Base-by-base conservation (phyloP, 2,888 invertebrate species). In the Heliconius cydno region DNA sequence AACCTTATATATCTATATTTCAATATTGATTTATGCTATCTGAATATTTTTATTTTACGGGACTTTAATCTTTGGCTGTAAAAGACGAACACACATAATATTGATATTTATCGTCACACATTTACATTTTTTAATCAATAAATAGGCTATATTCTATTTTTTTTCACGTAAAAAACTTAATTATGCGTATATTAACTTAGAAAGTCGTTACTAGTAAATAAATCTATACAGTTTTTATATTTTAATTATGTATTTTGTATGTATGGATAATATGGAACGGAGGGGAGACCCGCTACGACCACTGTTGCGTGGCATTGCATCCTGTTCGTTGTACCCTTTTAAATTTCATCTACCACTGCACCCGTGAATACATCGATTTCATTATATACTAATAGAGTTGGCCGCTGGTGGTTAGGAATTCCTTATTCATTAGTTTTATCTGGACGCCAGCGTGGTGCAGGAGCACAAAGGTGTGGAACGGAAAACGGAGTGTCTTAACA, bases 251-350 rank as follows among this genome's bases (percentile, higher is more conserved):
- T 38, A 60, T 60, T 73, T 73, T 60, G 57, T 73, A 73, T 38
- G 73, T 65, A 63, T 72, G 73, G 30, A 79, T 76, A 72, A 75
- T 52, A 74, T 76, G 68, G 79, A 79, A 66, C 79, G 78, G 72
- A 80, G 79, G 83, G 85, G 85, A 82, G 83, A 85, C 83, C 82
- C 83, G 83, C 80, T 84, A 65, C 83, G 87, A 83, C 86, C 91
- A 84, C 82, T 88, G 85, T 88, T 86, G 89, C 91, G 88, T 88
- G 87, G 89, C 90, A 85, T 84, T 83, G 85, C 87, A 88, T 90
- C 88, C 89, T 86, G 87, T 86, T 83, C 84, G 82, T 72, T 80
- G 67, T 71, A 78, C 66, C 25, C 68, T 60, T 79, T 65, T 75
- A 73, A 41, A 67, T 60, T 38, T 75, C 74, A 75, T 38, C 65